Evolutionary conservation across 2,888 invertebrate genomes (phyloP), one percentile per base, ranked within the genome.

Genomic region (Aphodius granarius): DNA sequence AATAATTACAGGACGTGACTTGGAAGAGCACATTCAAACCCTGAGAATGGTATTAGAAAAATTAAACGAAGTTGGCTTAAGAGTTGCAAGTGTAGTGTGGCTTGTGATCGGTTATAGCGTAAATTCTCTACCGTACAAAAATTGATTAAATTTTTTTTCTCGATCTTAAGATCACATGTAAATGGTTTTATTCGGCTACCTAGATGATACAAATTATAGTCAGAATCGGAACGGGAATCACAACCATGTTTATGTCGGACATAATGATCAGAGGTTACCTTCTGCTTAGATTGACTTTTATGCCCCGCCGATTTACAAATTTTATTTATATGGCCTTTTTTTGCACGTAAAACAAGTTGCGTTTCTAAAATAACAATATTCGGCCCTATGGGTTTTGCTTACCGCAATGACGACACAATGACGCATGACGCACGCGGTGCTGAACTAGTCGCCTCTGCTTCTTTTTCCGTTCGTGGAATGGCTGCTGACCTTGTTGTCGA

Each of bases 91-190:
- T 43, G 43, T 43, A 43, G 43, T 43, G 6, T 43, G 6, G 6
- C 13, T 43, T 13, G 13, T 77, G 71, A 84, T 83, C 9, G 77
- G 80, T 73, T 77, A 78, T 5, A 18, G 64, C 64, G 72, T 79
- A 22, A 23, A 71, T 22, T 79, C 76, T 75, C 76, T 78, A 63
- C 13, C 22, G 22, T 71, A 23, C 13, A 43, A 43, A 9, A 43
- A 13, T 9, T 43, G 43, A 6, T 9, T 6, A 43, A 43, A 13
- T 6, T 6, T 3, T 43, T 6, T 13, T 9, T 43, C 6, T 3
- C 13, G 21, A 16, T 43, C 43, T 9, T 9, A 43, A 43, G 43
- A 43, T 17, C 73, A 75, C 23, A n/a, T 76, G n/a, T 43, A 43
- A 43, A 43, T 9, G 43, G 43, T 43, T 43, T 43, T 43, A 43